These are phyloP conservation scores for Pyralis farinalis DNA, from an alignment of 2,888 invertebrate species.

Conservation along the genomic window DNA sequence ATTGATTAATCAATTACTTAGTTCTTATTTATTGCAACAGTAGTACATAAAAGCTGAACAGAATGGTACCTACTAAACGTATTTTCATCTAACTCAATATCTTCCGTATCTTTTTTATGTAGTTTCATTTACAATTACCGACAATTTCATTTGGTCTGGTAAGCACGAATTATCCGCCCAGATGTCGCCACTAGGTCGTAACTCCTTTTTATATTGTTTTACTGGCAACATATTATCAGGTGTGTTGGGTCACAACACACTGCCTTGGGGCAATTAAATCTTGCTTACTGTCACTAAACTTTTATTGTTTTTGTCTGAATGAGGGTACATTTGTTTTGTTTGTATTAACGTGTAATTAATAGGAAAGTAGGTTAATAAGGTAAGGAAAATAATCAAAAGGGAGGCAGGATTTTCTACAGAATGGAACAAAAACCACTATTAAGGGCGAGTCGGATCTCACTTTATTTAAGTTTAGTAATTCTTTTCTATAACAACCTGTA, in stretches of 20 bases:
- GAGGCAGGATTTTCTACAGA: too few species aligned
- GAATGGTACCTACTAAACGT: too few species aligned
- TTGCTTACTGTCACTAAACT: slow-evolving; percentile 1
- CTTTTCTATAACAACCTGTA: too few species aligned
- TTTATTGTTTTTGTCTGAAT: slow-evolving; percentile 8
- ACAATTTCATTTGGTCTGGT: slow-evolving; percentile 54
- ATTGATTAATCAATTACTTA: too few species aligned
- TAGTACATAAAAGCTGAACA: too few species aligned
- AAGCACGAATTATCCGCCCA: slow-evolving; percentile 47
- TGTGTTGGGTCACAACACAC: slow-evolving; percentile 9
- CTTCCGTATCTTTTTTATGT: not conserved
- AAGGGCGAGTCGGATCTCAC: too few species aligned
- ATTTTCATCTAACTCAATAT: too few species aligned
- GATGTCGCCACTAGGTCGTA: slow-evolving; percentile 49
- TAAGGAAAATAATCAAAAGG: not conserved
- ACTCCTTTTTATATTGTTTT: slow-evolving; percentile 65
- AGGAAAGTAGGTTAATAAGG: not conserved
- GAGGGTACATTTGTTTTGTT: not conserved
- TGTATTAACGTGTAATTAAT: not conserved
- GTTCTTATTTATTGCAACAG: too few species aligned
- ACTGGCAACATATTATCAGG: slow-evolving; percentile 30
- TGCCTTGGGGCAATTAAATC: slow-evolving; percentile 11
- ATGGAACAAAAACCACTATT: too few species aligned
- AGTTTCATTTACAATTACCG: slow-evolving; percentile 16
- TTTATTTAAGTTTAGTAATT: too few species aligned